phyloP scores from a whole-genome alignment of 1,140 invertebrate species.

The Philopotamus ludificatus region DNA sequence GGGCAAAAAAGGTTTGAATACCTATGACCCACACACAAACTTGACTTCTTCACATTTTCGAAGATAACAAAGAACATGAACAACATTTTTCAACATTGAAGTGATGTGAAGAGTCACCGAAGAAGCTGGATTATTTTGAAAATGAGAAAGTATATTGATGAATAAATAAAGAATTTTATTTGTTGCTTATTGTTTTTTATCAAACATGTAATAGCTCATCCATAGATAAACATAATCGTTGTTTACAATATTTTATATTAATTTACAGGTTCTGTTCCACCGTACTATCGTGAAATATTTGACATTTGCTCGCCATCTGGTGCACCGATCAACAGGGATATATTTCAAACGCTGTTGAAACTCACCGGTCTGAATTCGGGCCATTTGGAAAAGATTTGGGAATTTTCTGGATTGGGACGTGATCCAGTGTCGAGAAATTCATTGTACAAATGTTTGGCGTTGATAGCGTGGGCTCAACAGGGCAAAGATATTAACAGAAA shows the following conservation, averaged over 20 bases:
- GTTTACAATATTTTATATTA: not conserved
- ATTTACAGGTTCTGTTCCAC: slow-evolving; percentile 36
- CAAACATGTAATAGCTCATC: too few species aligned
- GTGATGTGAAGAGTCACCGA: too few species aligned
- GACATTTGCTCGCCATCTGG: slow-evolving; percentile 38
- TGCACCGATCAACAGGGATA: slow-evolving; percentile 23
- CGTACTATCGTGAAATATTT: slow-evolving; percentile 38
- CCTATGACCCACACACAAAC: too few species aligned
- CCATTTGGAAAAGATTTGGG: slow-evolving; percentile 66
- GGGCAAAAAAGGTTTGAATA: too few species aligned
- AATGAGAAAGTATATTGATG: too few species aligned
- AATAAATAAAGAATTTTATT: too few species aligned
- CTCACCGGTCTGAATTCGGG: slow-evolving; percentile 62
- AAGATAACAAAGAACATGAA: too few species aligned
- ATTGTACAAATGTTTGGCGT: slow-evolving; percentile 67
- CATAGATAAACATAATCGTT: too few species aligned
- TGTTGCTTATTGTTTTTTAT: too few species aligned
- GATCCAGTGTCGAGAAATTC: slow-evolving; percentile 60
- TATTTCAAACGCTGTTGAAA: slow-evolving; percentile 57
- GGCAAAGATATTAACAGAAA: slow-evolving; percentile 67
- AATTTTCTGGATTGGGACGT: slow-evolving; percentile 61
- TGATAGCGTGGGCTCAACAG: slow-evolving; percentile 69
- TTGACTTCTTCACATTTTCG: too few species aligned
- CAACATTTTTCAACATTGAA: too few species aligned
- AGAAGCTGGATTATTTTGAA: too few species aligned